Conservation (phyloP, 2,113 vertebrate genomes). For the Cyphomyrus discorhynchus region DNA sequence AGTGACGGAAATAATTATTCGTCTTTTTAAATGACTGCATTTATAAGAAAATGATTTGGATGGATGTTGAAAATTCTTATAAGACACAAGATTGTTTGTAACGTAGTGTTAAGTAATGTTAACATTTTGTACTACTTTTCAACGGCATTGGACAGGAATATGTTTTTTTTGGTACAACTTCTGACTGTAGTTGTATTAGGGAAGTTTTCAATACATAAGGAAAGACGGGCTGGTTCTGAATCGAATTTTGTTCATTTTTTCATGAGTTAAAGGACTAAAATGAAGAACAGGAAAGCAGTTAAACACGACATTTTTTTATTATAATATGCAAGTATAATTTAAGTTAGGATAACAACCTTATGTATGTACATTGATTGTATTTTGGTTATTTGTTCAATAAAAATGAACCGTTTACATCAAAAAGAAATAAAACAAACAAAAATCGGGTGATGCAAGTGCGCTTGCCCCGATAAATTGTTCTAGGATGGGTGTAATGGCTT, state of each 20-base stretch:
- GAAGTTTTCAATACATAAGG: neutral
- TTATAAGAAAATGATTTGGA: neutral
- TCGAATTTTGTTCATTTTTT: neutral
- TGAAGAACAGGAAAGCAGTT: neutral
- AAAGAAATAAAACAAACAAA: neutral
- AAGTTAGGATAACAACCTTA: neutral
- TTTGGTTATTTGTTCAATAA: neutral
- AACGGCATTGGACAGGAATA: neutral
- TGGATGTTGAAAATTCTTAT: no score
- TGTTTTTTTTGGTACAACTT: neutral
- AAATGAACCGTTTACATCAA: neutral
- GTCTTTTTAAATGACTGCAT: neutral
- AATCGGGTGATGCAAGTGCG: neutral
- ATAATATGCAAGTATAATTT: neutral
- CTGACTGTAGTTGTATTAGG: neutral
- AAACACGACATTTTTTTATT: neutral
- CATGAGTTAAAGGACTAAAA: neutral
- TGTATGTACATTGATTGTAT: neutral
- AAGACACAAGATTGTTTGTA: neutral
- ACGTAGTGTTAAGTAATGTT: neutral
- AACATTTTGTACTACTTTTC: neutral
- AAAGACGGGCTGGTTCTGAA: neutral
- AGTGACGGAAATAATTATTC: neutral
- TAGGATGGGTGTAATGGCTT: neutral
- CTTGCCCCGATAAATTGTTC: neutral